Evolutionary conservation across 1,140 invertebrate species (phyloP), one percentile per base, ranked within the genome.

Genomic region (Apis dorsata): DNA sequence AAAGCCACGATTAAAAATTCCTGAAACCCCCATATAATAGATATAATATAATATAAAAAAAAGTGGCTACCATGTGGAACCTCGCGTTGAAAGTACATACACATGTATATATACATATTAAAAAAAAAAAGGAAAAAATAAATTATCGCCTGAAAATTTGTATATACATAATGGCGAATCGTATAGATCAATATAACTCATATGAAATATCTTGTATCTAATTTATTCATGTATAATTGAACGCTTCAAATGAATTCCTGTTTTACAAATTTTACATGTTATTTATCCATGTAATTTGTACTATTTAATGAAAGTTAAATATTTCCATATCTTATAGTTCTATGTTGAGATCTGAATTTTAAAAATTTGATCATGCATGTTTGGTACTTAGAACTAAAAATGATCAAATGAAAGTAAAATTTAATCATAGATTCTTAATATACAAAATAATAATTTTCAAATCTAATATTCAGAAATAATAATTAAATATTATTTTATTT

Each of bases 61-160:
- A 49, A 53, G 63, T 17, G 68, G 68, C 79, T 78, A 53, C 68
- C 53, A 19, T 66, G 65, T 15, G 68, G 53, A 79, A 51, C 68
- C 75, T 83, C 75, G 81, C 59, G 68, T 77, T 79, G 75, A 78
- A 83, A 83, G 66, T 83, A 83, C 68, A 71, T 79, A 83, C 76
- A 72, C 55, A 66, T 83, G 75, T 83, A 83, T 72, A 83, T 83
- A 83, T 71, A 71, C 59, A 79, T 83, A 83, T 76, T 62, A 44
- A 44, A 44, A 44, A 44, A 44, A 34, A 79, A 68, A 70, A 82
- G 12, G 15, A 76, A 68, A 76, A 70, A 70, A 55, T 55, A 17
- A 79, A 79, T 72, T 34, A 28, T 83, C 34, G 79, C 59, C 59
- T 28, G 60, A 79, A 62, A 34, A 83, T 79, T 83, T 83, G 81